Evolutionary conservation across 2,888 invertebrate species (phyloP).

Genomic region (Gandaritis pyraliata): DNA sequence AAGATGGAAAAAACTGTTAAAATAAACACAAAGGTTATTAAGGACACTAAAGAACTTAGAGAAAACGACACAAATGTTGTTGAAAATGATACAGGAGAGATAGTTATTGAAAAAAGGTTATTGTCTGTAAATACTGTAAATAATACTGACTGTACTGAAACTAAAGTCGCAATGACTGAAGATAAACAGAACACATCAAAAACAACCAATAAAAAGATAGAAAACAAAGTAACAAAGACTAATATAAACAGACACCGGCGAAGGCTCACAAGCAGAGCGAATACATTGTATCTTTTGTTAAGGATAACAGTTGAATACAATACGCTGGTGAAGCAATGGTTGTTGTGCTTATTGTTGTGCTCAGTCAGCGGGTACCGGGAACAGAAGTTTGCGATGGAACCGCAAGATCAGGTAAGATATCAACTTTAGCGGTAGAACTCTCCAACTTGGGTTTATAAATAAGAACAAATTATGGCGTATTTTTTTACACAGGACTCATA

Average conservation of each 20-base stretch:
- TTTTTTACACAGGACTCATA: no score
- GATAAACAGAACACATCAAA: background rate
- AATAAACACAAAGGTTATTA: conserved; percentile 13
- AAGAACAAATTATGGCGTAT: no score
- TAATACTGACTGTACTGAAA: background rate
- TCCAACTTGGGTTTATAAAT: background rate
- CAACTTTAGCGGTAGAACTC: conserved; percentile 9
- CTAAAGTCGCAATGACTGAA: background rate
- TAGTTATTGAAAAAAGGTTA: background rate
- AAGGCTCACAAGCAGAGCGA: conserved; percentile 69
- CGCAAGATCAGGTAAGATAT: conserved; percentile 74
- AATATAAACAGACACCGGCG: conserved; percentile 37
- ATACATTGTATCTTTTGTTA: conserved; percentile 72
- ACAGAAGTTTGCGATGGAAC: conserved; percentile 78
- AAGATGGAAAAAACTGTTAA: background rate
- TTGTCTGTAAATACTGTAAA: background rate
- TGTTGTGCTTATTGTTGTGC: conserved; percentile 54
- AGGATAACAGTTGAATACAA: conserved; percentile 58
- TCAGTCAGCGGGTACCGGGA: conserved; percentile 65
- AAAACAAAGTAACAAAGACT: background rate
- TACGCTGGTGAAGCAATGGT: conserved; percentile 54
- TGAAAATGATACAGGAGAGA: background rate
- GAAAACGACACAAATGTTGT: background rate
- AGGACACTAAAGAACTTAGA: no score
- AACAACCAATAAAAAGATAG: background rate